Conservation (phyloP, 2,113 vertebrate species). For the Euleptes europaea region DNA sequence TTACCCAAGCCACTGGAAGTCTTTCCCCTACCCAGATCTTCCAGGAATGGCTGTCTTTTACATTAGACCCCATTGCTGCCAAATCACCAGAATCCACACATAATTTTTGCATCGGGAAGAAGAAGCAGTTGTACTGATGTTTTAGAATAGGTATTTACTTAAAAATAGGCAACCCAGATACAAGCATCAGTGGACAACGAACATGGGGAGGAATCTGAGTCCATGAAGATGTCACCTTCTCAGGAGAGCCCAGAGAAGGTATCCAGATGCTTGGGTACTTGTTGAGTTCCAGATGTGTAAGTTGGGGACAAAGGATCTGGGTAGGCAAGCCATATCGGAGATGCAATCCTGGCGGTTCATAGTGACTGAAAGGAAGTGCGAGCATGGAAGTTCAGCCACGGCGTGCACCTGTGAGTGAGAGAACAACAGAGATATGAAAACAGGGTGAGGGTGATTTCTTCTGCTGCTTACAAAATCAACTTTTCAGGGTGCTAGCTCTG, state of each 20-base stretch:
- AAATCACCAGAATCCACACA: neutral
- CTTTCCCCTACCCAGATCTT: neutral
- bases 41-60: neutral
- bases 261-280: neutral
- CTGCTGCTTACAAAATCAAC: too few relatives aligned
- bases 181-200: neutral
- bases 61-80: neutral
- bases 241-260: neutral
- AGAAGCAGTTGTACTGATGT: neutral
- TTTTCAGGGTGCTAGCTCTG: neutral
- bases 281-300: conserved; percentile 8
- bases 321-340: conserved; percentile 57
- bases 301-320: neutral
- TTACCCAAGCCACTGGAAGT: neutral
- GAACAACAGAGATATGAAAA: neutral
- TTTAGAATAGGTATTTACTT: conserved; percentile 18
- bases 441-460: neutral
- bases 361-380: conserved; percentile 59
- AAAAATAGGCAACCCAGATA: neutral
- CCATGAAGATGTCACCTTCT: neutral
- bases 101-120: neutral
- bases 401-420: conserved; percentile 46
- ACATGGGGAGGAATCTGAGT: neutral
- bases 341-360: conserved; percentile 66
- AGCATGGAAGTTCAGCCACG: conserved; percentile 51